phyloP scores from a whole-genome alignment of 2,888 invertebrate genomes.

The Diaperis boleti region DNA sequence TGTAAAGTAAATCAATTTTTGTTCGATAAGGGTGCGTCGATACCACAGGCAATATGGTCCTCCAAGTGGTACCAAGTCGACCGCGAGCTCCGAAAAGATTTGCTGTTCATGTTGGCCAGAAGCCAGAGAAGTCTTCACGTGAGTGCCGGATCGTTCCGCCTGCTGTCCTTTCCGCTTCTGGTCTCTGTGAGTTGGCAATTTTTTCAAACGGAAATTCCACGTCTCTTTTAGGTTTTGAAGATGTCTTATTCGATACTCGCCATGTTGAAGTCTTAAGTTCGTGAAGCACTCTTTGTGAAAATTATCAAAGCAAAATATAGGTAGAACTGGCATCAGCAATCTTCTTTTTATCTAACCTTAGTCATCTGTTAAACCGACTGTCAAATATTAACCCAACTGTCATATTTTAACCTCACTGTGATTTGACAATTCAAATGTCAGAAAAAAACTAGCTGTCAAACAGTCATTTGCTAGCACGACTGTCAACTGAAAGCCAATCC shows the following conservation, averaged over 20 bases:
- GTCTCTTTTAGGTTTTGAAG: constrained; percentile 18
- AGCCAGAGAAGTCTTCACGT: constrained; percentile 11
- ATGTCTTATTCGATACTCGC: constrained; percentile 28
- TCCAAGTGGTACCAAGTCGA: constrained; percentile 29
- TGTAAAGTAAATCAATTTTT: background rate
- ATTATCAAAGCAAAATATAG: too few species aligned
- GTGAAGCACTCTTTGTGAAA: too few species aligned
- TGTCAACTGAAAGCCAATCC: too few species aligned
- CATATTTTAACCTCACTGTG: too few species aligned
- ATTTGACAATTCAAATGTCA: too few species aligned
- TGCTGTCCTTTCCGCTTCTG: constrained; percentile 18
- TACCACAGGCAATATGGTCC: constrained; percentile 19
- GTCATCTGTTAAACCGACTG: too few species aligned
- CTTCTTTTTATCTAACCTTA: too few species aligned
- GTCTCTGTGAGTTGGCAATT: constrained; percentile 11
- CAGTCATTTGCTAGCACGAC: too few species aligned
- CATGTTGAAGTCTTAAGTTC: constrained; percentile 13
- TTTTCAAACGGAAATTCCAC: background rate
- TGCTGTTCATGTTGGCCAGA: constrained; percentile 20
- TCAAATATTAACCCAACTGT: too few species aligned
- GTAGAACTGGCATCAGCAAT: too few species aligned
- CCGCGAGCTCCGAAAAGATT: constrained; percentile 6
- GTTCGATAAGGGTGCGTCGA: constrained; percentile 2
- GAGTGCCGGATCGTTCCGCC: constrained; percentile 20
- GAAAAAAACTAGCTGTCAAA: too few species aligned